Conservation (phyloP, 2,113 vertebrate genomes). For the Suricata suricatta region DNA sequence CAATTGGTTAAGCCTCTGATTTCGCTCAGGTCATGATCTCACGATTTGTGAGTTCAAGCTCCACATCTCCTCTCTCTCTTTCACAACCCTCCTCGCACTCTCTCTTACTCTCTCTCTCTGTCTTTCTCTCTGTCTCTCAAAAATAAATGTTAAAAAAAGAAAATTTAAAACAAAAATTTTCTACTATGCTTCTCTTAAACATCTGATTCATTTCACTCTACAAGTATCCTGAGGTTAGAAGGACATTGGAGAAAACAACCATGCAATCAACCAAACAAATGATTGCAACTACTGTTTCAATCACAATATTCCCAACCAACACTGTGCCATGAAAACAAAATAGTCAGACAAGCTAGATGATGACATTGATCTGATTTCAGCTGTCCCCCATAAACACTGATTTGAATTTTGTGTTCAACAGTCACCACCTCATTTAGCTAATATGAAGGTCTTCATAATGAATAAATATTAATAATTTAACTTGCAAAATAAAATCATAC, state of each 20-base stretch:
- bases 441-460: constrained; percentile 29
- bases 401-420: constrained; percentile 48
- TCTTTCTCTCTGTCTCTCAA: no score
- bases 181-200: background rate
- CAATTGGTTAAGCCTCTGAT: no score
- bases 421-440: constrained; percentile 37
- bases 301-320: background rate
- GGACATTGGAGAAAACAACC: background rate
- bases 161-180: background rate
- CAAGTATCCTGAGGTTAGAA: background rate
- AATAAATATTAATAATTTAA: constrained; percentile 51
- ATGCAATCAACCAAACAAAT: background rate
- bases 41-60: no score
- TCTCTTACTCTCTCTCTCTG: no score
- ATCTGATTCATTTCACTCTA: background rate
- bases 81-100: no score
- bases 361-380: constrained; percentile 15
- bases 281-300: background rate
- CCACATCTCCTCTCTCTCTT: no score
- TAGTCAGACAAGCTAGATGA: constrained; percentile 15
- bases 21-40: no score
- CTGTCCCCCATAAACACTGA: constrained; percentile 28
- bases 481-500: constrained; percentile 35
- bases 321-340: background rate
- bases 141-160: no score